Evolutionary conservation across 2,113 vertebrate genomes (phyloP).

Genomic region (Semnornis frantzii): DNA sequence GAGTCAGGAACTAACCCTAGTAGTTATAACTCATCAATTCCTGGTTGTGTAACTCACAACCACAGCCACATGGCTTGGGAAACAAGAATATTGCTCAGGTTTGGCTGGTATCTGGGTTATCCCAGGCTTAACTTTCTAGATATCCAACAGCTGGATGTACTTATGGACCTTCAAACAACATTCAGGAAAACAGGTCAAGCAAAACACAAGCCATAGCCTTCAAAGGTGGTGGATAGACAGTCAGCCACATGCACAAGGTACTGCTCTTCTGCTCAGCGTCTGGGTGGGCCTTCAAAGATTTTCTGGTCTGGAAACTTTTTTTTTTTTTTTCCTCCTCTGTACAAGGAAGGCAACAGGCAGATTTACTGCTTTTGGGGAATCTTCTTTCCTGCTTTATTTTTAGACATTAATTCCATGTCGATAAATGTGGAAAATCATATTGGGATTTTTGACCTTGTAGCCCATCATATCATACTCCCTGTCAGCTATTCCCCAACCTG

Average conservation of each 20-base stretch:
- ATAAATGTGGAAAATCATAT: background rate
- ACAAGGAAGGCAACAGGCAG: background rate
- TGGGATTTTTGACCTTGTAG: background rate
- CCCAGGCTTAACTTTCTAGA: background rate
- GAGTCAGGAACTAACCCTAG: background rate
- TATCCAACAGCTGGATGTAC: background rate
- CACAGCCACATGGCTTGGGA: background rate
- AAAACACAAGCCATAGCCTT: background rate
- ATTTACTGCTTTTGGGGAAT: background rate
- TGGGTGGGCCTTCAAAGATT: background rate
- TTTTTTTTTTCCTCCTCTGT: background rate
- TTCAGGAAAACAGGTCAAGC: background rate
- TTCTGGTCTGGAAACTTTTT: background rate
- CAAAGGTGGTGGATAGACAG: background rate
- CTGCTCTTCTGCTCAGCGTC: background rate
- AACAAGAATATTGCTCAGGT: background rate
- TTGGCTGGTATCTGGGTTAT: background rate
- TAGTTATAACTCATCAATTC: background rate
- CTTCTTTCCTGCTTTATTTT: background rate
- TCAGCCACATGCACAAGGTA: rapidly evolving
- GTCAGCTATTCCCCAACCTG: background rate
- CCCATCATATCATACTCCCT: background rate
- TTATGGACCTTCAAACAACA: background rate
- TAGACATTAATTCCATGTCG: background rate
- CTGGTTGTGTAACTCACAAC: too few species aligned